Base-by-base conservation (phyloP, 2,113 vertebrate genomes). In the Hydrochoerus hydrochaeris region DNA sequence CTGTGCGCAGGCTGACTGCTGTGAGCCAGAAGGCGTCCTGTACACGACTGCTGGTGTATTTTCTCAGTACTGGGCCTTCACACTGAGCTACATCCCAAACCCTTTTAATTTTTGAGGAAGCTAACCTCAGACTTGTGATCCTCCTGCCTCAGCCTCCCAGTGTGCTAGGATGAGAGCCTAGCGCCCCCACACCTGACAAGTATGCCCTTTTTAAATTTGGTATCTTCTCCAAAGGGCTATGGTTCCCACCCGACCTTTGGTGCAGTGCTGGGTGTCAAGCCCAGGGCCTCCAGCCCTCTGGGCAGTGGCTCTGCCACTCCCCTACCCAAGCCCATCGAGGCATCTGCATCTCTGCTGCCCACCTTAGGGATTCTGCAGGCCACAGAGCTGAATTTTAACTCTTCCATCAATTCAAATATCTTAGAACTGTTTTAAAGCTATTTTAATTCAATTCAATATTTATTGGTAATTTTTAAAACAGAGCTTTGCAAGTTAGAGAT, bases 211-310 rank as follows among this genome's bases (percentile, higher is more conserved):
- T 90, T 87, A 35, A 65, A 46, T 38, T 20, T 57, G 2, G 3
- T 14, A 28, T 77, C 88, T 97, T 95, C 65, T 44, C 20, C 73
- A 41, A 92, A 41, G 82, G 71, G 57, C 46, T 26, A 28, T 78
- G 28, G 7, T 63, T 38, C 81, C 85, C 84, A 17, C 62, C 9
- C 41, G 49, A 19, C 16, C n/a, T 35, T 30, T 14, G 24, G 26
- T 44, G 13, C 10, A 52, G 44, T 24, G 26, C 5, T 30, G 24
- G 13, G 19, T 35, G 16, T 30, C 2, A 2, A 57, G 38, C 22
- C 22, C 14, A 35, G 19, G 85, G 22, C 49, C 22, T 41, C 26
- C 14, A 54, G 35, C 24, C 17, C 16, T 6, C 32, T 71, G 38
- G 22, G 35, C 49, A 54, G 54, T 7, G 35, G 0, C 20, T 71